Evolutionary conservation across 1,140 invertebrate species (phyloP).

Genomic region (Pygmarrhopalites habei): DNA sequence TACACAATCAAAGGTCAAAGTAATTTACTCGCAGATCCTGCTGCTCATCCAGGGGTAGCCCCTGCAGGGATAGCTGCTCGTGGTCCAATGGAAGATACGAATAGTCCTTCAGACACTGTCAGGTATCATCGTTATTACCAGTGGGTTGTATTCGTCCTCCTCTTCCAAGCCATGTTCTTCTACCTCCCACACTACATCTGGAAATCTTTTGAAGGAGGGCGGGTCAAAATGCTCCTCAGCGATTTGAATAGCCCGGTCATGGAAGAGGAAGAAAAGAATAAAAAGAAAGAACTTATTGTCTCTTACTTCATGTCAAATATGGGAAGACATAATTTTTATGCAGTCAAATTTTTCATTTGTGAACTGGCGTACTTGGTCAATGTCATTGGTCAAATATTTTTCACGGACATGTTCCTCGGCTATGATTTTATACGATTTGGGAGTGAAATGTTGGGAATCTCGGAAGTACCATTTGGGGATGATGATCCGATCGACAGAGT

Average conservation of each 20-base stretch:
- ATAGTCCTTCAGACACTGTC: background rate
- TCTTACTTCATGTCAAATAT: constrained; percentile 72
- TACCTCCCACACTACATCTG: constrained; percentile 67
- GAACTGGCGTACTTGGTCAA: constrained; percentile 46
- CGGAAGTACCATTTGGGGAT: constrained; percentile 26
- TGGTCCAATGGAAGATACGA: too few species aligned
- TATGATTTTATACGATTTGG: constrained; percentile 44
- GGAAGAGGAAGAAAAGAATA: constrained; percentile 63
- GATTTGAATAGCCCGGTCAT: constrained; percentile 73
- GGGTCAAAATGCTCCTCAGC: constrained; percentile 73
- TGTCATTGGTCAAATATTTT: constrained; percentile 43
- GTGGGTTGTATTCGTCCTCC: constrained; percentile 88
- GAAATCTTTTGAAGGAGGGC: constrained; percentile 53
- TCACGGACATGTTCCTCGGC: constrained; percentile 44
- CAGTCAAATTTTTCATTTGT: constrained; percentile 44
- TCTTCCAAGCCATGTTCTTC: constrained; percentile 58
- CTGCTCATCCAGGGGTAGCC: constrained; percentile 40
- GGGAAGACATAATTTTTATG: constrained; percentile 75
- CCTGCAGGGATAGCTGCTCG: too few species aligned
- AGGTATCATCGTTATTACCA: background rate
- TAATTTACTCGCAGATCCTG: constrained; percentile 45
- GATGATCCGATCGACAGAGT: constrained; percentile 35
- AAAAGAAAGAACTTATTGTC: constrained; percentile 68
- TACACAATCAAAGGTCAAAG: background rate
- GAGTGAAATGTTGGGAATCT: constrained; percentile 41